Evolutionary conservation across 2,113 vertebrate genomes (phyloP).

Genomic region (Addax nasomaculatus): DNA sequence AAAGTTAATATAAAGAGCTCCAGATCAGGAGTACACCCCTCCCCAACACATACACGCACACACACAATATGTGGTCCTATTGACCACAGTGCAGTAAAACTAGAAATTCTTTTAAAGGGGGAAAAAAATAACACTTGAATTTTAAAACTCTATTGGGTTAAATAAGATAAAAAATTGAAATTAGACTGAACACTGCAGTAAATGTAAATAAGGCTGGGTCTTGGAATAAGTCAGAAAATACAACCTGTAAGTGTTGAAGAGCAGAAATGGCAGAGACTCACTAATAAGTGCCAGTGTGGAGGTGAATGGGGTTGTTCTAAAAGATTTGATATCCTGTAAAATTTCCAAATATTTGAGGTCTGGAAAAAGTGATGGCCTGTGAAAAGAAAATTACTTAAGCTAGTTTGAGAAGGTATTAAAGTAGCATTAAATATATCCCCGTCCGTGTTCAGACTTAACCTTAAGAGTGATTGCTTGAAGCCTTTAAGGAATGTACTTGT

Average conservation of each 20-base stretch:
- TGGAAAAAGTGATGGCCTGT: background rate
- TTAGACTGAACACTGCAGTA: background rate
- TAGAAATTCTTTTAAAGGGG: background rate
- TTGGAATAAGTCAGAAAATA: background rate
- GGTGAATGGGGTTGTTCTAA: background rate
- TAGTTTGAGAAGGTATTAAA: background rate
- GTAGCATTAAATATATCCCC: background rate
- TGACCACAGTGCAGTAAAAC: background rate
- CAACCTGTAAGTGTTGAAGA: background rate
- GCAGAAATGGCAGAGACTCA: background rate
- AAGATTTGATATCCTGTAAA: background rate
- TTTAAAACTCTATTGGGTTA: background rate
- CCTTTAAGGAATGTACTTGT: background rate
- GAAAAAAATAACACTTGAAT: background rate
- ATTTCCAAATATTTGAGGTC: background rate
- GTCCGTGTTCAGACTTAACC: background rate
- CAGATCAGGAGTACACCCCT: background rate
- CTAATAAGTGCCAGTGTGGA: background rate
- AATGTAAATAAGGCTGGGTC: background rate
- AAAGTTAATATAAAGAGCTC: background rate
- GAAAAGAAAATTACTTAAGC: background rate
- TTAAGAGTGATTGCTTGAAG: background rate
- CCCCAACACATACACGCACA: background rate
- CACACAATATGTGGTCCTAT: background rate
- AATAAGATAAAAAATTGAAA: background rate